These are phyloP conservation scores for Taenaris catops DNA, from an alignment of 2,888 invertebrate species.

Conservation along the genomic window DNA sequence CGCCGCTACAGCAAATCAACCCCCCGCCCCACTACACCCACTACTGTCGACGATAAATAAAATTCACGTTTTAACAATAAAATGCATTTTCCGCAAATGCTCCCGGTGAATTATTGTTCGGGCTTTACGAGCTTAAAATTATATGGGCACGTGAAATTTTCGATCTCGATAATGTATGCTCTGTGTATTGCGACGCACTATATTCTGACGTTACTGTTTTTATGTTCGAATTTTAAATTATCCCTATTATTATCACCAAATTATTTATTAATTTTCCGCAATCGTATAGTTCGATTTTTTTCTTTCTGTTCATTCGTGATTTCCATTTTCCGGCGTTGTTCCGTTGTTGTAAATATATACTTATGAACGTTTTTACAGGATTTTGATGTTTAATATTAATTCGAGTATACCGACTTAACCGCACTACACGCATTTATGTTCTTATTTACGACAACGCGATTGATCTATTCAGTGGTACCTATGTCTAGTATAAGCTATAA, in stretches of 20 bases:
- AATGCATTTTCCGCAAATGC: conserved; percentile 80
- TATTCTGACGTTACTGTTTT: conserved; percentile 47
- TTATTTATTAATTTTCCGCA: conserved; percentile 19
- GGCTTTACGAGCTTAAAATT: conserved; percentile 80
- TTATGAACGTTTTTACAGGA: too few relatives aligned
- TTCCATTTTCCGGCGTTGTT: too few relatives aligned
- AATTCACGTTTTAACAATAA: conserved; percentile 81
- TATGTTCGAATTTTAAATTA: conserved; percentile 29
- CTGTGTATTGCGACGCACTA: conserved; percentile 52
- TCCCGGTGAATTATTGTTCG: conserved; percentile 72
- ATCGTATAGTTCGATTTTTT: conserved; percentile 6
- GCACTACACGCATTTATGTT: too few relatives aligned
- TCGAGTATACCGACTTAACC: too few relatives aligned
- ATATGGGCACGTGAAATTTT: conserved; percentile 77
- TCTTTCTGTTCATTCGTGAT: too few relatives aligned
- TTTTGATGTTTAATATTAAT: too few relatives aligned
- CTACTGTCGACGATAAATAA: conserved; percentile 77
- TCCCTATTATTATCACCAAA: conserved; percentile 23
- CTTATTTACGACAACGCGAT: too few relatives aligned
- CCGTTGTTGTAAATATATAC: too few relatives aligned
- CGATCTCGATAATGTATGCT: conserved; percentile 73
- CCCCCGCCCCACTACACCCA: conserved; percentile 41
- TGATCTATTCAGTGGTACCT: too few relatives aligned
- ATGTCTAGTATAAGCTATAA: too few relatives aligned
- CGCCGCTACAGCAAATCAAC: conserved; percentile 70